Evolutionary conservation across 2,888 invertebrate genomes (phyloP).

Genomic region (Protophormia terraenovae): DNA sequence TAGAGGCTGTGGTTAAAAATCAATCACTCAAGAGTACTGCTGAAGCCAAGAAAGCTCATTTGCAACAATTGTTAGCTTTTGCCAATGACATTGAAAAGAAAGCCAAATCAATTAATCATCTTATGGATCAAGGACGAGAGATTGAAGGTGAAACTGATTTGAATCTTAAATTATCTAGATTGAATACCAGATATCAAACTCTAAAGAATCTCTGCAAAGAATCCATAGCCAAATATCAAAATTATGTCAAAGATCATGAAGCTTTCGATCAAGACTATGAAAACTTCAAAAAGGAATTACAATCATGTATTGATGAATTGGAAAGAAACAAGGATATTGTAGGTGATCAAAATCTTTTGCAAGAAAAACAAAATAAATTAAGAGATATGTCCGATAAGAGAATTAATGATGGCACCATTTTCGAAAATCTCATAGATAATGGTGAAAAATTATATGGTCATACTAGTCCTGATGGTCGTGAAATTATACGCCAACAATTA

Average conservation of each 20-base stretch:
- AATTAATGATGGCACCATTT: constrained; percentile 89
- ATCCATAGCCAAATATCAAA: constrained; percentile 90
- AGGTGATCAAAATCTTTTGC: constrained; percentile 91
- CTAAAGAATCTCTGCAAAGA: constrained; percentile 92
- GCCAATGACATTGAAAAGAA: constrained; percentile 87
- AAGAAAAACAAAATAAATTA: constrained; percentile 91
- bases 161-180: constrained; percentile 87
- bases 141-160: constrained; percentile 90
- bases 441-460: constrained; percentile 96
- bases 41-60: constrained; percentile 90
- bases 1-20: constrained; percentile 92
- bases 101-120: constrained; percentile 85
- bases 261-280: constrained; percentile 89
- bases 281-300: constrained; percentile 89
- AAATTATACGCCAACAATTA: constrained; percentile 93
- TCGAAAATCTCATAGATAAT: constrained; percentile 92
- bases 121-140: constrained; percentile 86
- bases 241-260: constrained; percentile 92
- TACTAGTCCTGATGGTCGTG: constrained; percentile 96
- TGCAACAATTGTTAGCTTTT: constrained; percentile 88
- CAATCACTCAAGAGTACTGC: constrained; percentile 93
- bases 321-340: constrained; percentile 89
- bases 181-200: constrained; percentile 91
- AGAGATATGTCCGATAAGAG: constrained; percentile 90
- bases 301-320: constrained; percentile 87